These are phyloP conservation scores for Pantherophis alleghaniensis DNA, from an alignment of 2,797 vertebrate species.

Conservation along the genomic window DNA sequence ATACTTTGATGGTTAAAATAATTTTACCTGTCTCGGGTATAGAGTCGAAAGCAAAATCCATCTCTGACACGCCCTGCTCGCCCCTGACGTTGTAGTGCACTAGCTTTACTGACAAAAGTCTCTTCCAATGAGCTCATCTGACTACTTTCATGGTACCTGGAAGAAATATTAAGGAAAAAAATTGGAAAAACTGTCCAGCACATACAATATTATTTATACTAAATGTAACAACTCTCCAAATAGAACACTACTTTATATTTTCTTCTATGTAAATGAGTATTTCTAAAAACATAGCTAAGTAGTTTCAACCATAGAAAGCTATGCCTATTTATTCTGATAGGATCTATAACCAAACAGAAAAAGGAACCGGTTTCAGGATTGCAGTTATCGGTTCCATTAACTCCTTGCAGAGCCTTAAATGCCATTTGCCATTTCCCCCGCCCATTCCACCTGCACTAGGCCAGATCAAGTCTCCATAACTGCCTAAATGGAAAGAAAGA, in stretches of 20 bases:
- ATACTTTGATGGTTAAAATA: neutral
- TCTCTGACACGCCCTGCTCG: conserved; percentile 88
- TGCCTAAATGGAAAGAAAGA: neutral
- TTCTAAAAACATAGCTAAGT: neutral
- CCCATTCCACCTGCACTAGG: neutral
- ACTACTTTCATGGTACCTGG: conserved; percentile 95
- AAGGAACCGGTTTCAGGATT: neutral
- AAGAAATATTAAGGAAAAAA: neutral
- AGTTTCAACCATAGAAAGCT: neutral
- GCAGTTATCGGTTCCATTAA: neutral
- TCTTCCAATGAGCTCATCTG: conserved; percentile 98
- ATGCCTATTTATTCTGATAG: neutral
- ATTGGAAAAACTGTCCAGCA: neutral
- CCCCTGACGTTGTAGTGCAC: conserved; percentile 94
- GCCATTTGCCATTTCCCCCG: too few species aligned
- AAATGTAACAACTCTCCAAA: neutral
- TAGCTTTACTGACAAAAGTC: conserved; percentile 96
- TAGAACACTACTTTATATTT: neutral
- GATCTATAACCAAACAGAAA: neutral
- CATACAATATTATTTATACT: neutral
- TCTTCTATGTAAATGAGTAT: neutral
- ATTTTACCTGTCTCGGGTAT: conserved; percentile 85
- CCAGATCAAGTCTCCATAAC: neutral
- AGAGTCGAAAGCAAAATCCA: conserved; percentile 95
- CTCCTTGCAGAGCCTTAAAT: neutral